phyloP scores from a whole-genome alignment of 1,140 invertebrate genomes.

The Papilio machaon region DNA sequence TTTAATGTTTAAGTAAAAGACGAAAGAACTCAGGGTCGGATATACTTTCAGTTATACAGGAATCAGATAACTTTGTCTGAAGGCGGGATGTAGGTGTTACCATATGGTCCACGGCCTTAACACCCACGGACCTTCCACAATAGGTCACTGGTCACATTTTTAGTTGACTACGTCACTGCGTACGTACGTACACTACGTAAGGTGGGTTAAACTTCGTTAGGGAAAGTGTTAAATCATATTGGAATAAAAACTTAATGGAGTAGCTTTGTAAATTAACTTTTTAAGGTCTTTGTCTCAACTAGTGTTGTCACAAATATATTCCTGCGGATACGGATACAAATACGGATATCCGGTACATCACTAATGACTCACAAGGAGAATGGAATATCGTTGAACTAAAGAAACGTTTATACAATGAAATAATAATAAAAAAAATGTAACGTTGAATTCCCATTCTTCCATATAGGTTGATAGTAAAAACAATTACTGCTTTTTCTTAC shows the following conservation, averaged over 20 bases:
- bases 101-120: slow-evolving; percentile 54
- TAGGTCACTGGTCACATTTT: slow-evolving; percentile 42
- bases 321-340: neutral
- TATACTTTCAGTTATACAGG: slow-evolving; percentile 19
- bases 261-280: neutral
- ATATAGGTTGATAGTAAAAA: neutral
- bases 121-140: slow-evolving; percentile 46
- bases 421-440: no score
- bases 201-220: slow-evolving; percentile 6
- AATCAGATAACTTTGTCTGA: slow-evolving; percentile 30
- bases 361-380: neutral
- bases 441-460: no score
- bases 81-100: slow-evolving; percentile 48
- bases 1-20: slow-evolving; percentile 1
- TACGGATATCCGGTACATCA: neutral
- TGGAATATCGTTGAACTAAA: neutral
- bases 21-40: neutral
- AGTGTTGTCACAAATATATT: neutral
- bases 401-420: neutral
- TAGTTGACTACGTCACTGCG: slow-evolving; percentile 1
- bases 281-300: neutral
- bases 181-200: neutral
- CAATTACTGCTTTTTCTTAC: neutral
- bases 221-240: slow-evolving; percentile 10
- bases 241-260: neutral